Conservation (phyloP, 2,888 invertebrate genomes). For the Agonum fuliginosum region DNA sequence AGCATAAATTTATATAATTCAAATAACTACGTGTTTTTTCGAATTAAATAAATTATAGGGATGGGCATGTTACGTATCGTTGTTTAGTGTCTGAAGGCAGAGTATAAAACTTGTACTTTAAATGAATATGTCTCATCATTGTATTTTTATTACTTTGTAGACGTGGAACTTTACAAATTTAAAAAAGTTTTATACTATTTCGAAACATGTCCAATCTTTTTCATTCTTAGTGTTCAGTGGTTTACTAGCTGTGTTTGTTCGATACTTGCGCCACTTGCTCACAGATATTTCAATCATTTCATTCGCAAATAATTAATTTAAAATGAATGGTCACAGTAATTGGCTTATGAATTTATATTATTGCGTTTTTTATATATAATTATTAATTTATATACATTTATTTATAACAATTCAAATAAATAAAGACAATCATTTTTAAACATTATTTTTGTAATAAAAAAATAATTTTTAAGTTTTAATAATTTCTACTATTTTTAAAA, state of each 20-base stretch:
- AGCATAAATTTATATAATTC: constrained; percentile 45
- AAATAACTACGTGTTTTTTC: constrained; percentile 3
- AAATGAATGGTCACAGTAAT: too few species aligned
- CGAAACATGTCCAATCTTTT: constrained; percentile 19
- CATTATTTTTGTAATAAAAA: too few species aligned
- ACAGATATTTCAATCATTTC: neutral
- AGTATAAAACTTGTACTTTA: too few species aligned
- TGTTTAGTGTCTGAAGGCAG: too few species aligned
- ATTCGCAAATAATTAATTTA: neutral
- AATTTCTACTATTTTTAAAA: too few species aligned
- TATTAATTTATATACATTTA: too few species aligned
- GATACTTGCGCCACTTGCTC: constrained; percentile 13
- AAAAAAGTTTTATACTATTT: neutral
- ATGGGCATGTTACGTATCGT: constrained; percentile 27
- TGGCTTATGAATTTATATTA: too few species aligned
- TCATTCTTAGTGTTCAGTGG: constrained; percentile 6
- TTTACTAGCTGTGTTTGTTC: constrained; percentile 3
- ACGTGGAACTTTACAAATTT: neutral
- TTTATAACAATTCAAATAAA: too few species aligned
- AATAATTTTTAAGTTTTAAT: too few species aligned
- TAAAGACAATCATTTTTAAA: too few species aligned
- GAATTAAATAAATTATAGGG: neutral
- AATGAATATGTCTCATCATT: too few species aligned
- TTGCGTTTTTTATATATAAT: too few species aligned
- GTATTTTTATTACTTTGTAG: neutral